These are phyloP conservation scores for Vireo altiloquus DNA, from an alignment of 2,113 vertebrate genomes.

Conservation along the genomic window DNA sequence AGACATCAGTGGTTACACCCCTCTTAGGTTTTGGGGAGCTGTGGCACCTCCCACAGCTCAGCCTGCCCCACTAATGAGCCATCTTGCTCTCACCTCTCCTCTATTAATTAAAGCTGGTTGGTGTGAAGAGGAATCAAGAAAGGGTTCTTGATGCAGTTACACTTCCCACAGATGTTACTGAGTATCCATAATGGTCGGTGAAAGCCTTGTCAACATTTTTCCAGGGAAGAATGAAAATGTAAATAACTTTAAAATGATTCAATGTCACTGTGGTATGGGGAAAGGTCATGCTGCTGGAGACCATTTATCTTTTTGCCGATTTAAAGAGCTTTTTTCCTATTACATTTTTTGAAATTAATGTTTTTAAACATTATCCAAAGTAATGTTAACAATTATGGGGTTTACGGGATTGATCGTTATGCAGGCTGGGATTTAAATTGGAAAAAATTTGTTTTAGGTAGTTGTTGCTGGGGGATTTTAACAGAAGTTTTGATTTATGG, in stretches of 20 bases:
- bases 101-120: constrained; percentile 62
- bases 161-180: neutral
- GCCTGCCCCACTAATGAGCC: neutral
- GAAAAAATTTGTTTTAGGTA: constrained; percentile 26
- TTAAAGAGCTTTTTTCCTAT: constrained; percentile 78
- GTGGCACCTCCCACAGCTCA: neutral
- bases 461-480: neutral
- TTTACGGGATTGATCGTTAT: constrained; percentile 65
- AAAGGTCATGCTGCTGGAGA: constrained; percentile 60
- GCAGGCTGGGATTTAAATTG: constrained; percentile 16
- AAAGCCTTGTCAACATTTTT: constrained; percentile 77
- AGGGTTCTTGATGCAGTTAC: neutral
- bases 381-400: constrained; percentile 70
- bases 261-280: constrained; percentile 66
- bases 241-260: constrained; percentile 76
- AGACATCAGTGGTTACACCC: constrained; percentile 8
- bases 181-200: constrained; percentile 40
- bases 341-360: constrained; percentile 79
- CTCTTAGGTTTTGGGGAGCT: neutral
- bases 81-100: constrained; percentile 24
- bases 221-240: constrained; percentile 73
- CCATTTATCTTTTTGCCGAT: constrained; percentile 68
- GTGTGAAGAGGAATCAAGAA: neutral
- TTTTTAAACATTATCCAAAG: constrained; percentile 72
- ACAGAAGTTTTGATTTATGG: neutral